Percentiles rank a stretch among this genome's conserved stretches.
Conservation (phyloP, 2,888 invertebrate species). For the Hydriomena furcata region DNA sequence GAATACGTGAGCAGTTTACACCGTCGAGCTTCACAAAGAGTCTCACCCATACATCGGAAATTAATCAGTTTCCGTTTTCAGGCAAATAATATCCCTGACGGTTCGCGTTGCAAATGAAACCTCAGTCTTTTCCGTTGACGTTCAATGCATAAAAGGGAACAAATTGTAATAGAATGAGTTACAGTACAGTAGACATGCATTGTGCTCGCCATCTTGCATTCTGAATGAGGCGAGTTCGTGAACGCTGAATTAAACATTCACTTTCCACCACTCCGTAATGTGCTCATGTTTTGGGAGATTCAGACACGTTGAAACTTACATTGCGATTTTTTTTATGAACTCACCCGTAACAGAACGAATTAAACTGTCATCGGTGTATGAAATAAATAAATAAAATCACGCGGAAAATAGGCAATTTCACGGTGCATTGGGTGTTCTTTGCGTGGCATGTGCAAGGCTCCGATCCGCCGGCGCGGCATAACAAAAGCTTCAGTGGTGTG, state of each 20-base stretch:
- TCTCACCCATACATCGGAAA: constrained; percentile 81
- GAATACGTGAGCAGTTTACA: constrained; percentile 78
- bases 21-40: constrained; percentile 79
- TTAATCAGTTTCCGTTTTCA: constrained; percentile 81
- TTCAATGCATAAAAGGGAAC: constrained; percentile 45
- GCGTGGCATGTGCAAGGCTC: constrained; percentile 62
- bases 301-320: constrained; percentile 36
- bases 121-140: constrained; percentile 46
- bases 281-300: constrained; percentile 39
- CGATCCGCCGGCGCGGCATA: constrained; percentile 52
- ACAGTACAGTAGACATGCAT: constrained; percentile 56
- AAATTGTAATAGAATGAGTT: constrained; percentile 56
- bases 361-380: constrained; percentile 74
- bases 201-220: constrained; percentile 47
- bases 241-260: constrained; percentile 55
- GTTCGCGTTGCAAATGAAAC: constrained; percentile 56
- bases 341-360: constrained; percentile 57
- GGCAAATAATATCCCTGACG: constrained; percentile 69
- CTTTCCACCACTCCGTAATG: constrained; percentile 35
- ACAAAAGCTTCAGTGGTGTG: constrained; percentile 68
- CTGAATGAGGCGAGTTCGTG: constrained; percentile 58
- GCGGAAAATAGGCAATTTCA: constrained; percentile 83
- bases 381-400: constrained; percentile 82
- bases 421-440: constrained; percentile 80
- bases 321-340: constrained; percentile 58